Evolutionary conservation across 2,113 vertebrate genomes (phyloP), one percentile per base, ranked within the genome.

Genomic region (Cyprinodon brontotheroides): DNA sequence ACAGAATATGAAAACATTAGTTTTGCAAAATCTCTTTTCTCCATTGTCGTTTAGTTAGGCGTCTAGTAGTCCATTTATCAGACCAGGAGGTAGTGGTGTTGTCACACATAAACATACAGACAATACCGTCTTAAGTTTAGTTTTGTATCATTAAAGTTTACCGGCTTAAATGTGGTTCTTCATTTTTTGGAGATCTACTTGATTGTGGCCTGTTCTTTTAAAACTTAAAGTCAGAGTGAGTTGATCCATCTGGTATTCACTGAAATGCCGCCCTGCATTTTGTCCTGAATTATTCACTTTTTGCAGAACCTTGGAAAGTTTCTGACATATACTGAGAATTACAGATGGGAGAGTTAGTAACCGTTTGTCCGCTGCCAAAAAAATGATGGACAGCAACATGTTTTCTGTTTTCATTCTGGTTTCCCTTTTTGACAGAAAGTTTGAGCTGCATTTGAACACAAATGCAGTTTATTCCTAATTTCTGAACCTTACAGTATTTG

Each of bases 321-420:
- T 79, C 60, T 68, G 81, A 86, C 74, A 75, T 61, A 71, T 68
- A 82, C 74, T 66, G 63, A 74, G 50, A 78, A 65, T 85, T 80
- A 74, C 84, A 86, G 86, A 83, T 88, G 86, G 69, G 74, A 57
- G n/a, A 8, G 20, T 20, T 15, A 57, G 50, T 14, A 57, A 20
- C 8, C 17, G 50, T 57, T 57, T 57, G 50, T 57, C 50, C 17
- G 10, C 77, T 89, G 75, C 73, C 72, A 69, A 70, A 77, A 73
- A 62, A 37, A 68, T 88, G 80, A 81, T 70, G 78, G 75, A 50
- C 77, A 59, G 77, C 72, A 81, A 57, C 75, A 85, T 80, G 69
- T 85, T 76, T 65, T 71, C 69, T 60, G 37, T 39, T 78, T 74
- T 78, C 11, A 61, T 65, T 36, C 53, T 17, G n/a, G 47, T 70